These are phyloP conservation scores for Bothrops jararaca DNA, from an alignment of 2,113 vertebrate species.

Conservation along the genomic window DNA sequence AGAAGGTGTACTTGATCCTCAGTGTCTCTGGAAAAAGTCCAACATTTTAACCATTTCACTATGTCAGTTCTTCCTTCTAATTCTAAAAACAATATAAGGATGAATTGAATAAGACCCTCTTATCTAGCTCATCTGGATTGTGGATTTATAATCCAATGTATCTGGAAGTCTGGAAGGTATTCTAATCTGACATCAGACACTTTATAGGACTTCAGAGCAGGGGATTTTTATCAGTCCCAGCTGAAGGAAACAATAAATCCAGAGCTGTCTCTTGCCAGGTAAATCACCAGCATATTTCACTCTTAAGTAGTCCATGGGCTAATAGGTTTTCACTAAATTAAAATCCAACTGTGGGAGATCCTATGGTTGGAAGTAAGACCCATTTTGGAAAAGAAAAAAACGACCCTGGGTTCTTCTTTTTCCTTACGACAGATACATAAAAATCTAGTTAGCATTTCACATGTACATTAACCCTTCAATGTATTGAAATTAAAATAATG, in stretches of 20 bases:
- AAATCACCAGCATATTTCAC: neutral
- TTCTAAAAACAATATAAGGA: neutral
- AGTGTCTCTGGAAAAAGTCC: neutral
- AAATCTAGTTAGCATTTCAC: neutral
- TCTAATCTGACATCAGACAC: neutral
- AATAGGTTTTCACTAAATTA: neutral
- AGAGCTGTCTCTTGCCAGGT: neutral
- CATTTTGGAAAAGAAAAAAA: neutral
- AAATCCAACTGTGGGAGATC: neutral
- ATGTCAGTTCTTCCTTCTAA: neutral
- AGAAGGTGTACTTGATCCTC: neutral
- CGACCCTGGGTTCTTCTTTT: neutral
- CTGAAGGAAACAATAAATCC: neutral
- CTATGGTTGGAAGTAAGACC: neutral
- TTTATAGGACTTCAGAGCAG: neutral
- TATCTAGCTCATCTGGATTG: neutral
- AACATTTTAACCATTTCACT: neutral
- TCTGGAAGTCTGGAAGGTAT: neutral
- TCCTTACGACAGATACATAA: neutral
- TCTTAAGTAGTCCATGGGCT: neutral
- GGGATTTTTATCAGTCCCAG: neutral
- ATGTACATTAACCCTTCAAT: neutral
- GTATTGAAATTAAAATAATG: neutral
- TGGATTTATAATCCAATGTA: neutral
- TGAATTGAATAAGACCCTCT: neutral